Evolutionary conservation across 2,797 vertebrate genomes (phyloP).

Genomic region (Lophura swinhoii): DNA sequence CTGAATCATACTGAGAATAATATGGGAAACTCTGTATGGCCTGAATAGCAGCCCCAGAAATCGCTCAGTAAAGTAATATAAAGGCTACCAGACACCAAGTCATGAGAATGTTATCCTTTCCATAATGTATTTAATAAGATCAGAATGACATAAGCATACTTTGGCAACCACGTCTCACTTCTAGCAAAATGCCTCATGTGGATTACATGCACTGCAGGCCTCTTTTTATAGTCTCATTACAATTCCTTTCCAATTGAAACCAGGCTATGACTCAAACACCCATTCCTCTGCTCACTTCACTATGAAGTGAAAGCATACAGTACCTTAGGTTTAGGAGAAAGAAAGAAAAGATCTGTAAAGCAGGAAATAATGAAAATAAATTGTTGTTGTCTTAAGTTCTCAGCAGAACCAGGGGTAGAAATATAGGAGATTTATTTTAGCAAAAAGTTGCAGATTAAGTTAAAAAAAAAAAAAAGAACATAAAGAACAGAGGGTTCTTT

Average conservation of each 20-base stretch:
- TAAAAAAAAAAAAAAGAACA: neutral
- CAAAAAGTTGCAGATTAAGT: neutral
- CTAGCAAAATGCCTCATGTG: constrained; percentile 17
- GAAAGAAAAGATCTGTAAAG: neutral
- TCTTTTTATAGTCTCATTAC: constrained; percentile 36
- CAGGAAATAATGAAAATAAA: neutral
- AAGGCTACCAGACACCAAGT: constrained; percentile 38
- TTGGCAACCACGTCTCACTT: constrained; percentile 21
- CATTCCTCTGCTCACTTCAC: neutral
- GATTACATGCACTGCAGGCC: neutral
- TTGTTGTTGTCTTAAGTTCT: neutral
- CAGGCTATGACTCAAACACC: neutral
- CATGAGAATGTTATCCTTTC: constrained; percentile 17
- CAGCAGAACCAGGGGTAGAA: neutral
- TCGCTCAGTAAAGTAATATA: constrained; percentile 8
- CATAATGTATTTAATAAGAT: constrained; percentile 38
- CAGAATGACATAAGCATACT: constrained; percentile 24
- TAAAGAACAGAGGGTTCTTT: neutral
- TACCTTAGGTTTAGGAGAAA: neutral
- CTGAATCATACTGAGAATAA: neutral
- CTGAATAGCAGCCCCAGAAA: constrained; percentile 8
- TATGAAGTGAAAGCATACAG: neutral
- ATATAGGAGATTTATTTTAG: neutral
- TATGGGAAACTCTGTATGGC: neutral
- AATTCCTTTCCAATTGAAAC: constrained; percentile 36